Evolutionary conservation across 2,113 vertebrate genomes (phyloP).

Genomic region (Triplophysa siluroides): DNA sequence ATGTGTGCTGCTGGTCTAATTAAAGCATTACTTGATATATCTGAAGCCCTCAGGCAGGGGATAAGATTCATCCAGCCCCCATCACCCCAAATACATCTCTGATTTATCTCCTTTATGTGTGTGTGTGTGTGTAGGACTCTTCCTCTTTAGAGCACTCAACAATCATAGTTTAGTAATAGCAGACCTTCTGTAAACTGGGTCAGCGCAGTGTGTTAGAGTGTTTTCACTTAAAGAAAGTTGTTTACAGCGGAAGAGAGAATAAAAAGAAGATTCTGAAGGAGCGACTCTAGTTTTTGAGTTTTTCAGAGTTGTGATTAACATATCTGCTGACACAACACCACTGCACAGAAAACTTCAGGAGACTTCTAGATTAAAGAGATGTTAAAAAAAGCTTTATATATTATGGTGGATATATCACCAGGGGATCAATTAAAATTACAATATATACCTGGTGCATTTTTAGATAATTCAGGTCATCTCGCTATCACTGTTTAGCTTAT

Average conservation of each 20-base stretch:
- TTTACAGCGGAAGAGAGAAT: conserved; percentile 4
- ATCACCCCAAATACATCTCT: neutral
- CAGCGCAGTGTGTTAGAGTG: conserved; percentile 1
- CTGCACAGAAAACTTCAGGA: neutral
- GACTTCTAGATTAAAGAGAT: neutral
- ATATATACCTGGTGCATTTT: no score
- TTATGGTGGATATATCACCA: no score
- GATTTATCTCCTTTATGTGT: conserved; percentile 18
- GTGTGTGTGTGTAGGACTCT: conserved; percentile 27
- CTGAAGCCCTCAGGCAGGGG: neutral
- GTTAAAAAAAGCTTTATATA: no score
- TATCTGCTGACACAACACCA: conserved; percentile 11
- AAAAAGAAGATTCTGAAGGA: neutral
- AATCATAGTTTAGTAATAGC: conserved; percentile 13
- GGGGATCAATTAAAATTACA: no score
- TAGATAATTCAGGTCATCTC: no score
- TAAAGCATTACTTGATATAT: neutral
- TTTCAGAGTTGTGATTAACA: neutral
- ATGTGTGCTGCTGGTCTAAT: conserved; percentile 18
- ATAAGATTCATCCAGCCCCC: conserved; percentile 19
- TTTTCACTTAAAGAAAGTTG: neutral
- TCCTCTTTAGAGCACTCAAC: neutral
- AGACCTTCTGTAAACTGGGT: conserved; percentile 46
- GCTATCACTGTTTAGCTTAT: no score
- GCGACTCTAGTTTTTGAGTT: neutral